Conservation (phyloP, 1,140 invertebrate species). For the Caerostris extrusa region DNA sequence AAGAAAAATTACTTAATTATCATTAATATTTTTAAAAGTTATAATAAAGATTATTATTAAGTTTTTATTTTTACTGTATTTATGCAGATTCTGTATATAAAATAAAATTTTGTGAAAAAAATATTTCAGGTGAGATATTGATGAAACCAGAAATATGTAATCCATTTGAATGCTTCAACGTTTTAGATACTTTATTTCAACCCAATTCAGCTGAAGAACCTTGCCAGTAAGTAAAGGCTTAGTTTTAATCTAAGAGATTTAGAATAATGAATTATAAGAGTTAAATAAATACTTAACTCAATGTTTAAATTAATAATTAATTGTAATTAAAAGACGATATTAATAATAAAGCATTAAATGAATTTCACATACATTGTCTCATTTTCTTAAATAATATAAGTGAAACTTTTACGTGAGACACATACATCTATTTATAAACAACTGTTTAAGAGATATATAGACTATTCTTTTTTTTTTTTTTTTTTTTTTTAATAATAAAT, state of each 20-base stretch:
- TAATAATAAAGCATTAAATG: neutral
- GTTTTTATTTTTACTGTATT: neutral
- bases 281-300: neutral
- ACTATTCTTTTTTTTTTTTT: too few species aligned
- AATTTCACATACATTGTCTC: neutral
- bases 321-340: neutral
- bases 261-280: neutral
- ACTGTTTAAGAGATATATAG: too few species aligned
- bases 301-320: neutral
- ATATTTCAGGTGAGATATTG: neutral
- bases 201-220: neutral
- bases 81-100: neutral
- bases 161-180: constrained; percentile 48
- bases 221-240: constrained; percentile 10
- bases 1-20: too few species aligned
- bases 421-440: too few species aligned
- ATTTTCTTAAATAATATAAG: neutral
- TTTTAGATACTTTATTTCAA: constrained; percentile 39
- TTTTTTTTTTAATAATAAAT: too few species aligned
- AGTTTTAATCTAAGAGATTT: neutral
- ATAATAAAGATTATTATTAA: neutral
- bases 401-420: too few species aligned
- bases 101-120: neutral
- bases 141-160: neutral
- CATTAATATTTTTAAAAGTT: too few species aligned